Evolutionary conservation across 2,797 vertebrate genomes (phyloP).

Genomic region (Gallinago stenura): DNA sequence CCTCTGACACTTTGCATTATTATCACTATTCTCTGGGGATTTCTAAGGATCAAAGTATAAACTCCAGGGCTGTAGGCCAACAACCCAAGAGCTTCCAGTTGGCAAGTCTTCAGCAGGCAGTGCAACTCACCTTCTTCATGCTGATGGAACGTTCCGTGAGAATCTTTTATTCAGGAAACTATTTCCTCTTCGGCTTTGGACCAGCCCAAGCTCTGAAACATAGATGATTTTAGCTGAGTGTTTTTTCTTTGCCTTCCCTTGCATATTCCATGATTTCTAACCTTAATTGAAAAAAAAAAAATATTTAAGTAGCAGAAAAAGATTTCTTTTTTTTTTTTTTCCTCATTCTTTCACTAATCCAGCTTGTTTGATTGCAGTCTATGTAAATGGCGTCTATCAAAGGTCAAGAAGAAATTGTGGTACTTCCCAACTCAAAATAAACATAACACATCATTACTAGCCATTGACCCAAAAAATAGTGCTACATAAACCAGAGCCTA

Average conservation of each 20-base stretch:
- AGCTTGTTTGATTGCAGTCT: not conserved
- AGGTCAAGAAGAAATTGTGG: not conserved
- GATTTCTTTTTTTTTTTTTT: not conserved
- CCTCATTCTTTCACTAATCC: not conserved
- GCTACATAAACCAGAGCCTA: not conserved
- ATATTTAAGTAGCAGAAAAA: not conserved
- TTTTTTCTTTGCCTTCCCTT: not conserved
- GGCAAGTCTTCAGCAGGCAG: not conserved
- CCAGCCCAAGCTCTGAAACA: not conserved
- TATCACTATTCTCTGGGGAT: not conserved
- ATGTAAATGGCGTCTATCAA: fast-evolving
- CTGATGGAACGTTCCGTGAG: not conserved
- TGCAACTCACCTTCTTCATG: not conserved
- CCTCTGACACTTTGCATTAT: not conserved
- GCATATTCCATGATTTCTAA: not conserved
- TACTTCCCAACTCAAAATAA: not conserved
- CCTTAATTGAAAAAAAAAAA: not conserved
- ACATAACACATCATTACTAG: not conserved
- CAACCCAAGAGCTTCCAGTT: not conserved
- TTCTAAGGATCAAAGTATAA: not conserved
- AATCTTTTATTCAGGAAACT: not conserved
- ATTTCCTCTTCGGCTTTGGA: not conserved
- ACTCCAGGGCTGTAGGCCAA: not conserved
- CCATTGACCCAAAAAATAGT: not conserved
- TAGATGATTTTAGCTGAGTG: not conserved